Evolutionary conservation across 2,888 invertebrate genomes (phyloP).

Genomic region (Hydrotaea diabolus): DNA sequence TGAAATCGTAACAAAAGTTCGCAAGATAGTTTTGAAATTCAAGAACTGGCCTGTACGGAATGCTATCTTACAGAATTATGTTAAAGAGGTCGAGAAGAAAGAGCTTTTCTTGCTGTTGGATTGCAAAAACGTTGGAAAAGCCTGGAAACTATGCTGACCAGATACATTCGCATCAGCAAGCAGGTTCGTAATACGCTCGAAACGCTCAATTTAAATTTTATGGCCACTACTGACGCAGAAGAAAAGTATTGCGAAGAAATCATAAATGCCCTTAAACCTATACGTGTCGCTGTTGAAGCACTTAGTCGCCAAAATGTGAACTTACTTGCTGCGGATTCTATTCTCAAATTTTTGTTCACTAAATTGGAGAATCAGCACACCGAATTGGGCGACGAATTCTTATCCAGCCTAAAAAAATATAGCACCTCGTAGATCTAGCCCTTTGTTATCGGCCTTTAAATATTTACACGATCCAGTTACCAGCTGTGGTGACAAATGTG

Average conservation of each 20-base stretch:
- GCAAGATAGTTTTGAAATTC: neutral
- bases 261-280: neutral
- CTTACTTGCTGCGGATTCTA: neutral
- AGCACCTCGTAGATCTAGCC: too few species aligned
- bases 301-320: neutral
- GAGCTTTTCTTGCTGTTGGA: neutral
- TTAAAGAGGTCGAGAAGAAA: too few species aligned
- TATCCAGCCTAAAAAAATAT: too few species aligned
- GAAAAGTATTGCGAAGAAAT: neutral
- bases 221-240: neutral
- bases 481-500: too few species aligned
- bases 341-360: neutral
- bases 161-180: neutral
- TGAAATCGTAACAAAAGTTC: neutral
- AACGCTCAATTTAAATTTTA: neutral
- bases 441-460: too few species aligned
- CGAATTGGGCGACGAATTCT: too few species aligned
- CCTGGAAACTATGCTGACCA: neutral
- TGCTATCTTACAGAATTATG: too few species aligned
- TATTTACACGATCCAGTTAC: too few species aligned
- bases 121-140: neutral
- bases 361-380: too few species aligned
- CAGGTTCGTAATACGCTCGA: neutral
- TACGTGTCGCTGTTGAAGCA: neutral
- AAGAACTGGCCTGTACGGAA: neutral